Base-by-base conservation (phyloP, 2,888 invertebrate species). In the Chesias legatella region DNA sequence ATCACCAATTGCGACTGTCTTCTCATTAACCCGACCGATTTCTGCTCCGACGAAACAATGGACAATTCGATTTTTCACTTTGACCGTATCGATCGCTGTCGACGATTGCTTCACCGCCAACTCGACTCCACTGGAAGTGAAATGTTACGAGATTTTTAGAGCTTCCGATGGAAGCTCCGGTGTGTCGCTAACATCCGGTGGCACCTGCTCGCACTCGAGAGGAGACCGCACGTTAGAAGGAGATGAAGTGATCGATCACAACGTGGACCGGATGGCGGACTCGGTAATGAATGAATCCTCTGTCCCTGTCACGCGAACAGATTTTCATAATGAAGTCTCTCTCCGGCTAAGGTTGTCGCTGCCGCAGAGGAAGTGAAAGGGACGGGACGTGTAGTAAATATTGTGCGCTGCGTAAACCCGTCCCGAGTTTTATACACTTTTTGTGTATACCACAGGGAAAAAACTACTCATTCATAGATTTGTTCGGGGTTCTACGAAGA, bases 341-440 rank as follows among this genome's bases (percentile, higher is more conserved):
- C 65, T 82, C 76, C 57, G 51, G 53, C 76, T 59, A 83, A 81
- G 79, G 86, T 85, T 85, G 86, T 81, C 84, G 79, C 69, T 73
- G 81, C 77, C 73, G 74, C 78, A 76, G 77, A 86, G 88, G 88
- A 86, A 88, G 88, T 85, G 88, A 88, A 85, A 86, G 88, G 86
- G 88, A 83, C 86, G 72, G 77, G 81, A 76, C 70, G 71, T 77
- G 86, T 88, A 88, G 88, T 88, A 86, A 86, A 88, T 83, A 88
- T 86, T 82, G n/a, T n/a, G 88, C 77, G 79, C 67, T 78, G 68
- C 58, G 68, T 75, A 69, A 72, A 73, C 67, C 71, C 68, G 63
- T 60, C 72, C 70, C 70, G 79, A 78, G 77, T 77, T 73, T 75
- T 73, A 70, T 68, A 76, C 75, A 77, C 74, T 71, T 79, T 82